Evolutionary conservation across 2,888 invertebrate genomes (phyloP), one percentile per base, ranked within the genome.

Genomic region (Heliconius ethilla): DNA sequence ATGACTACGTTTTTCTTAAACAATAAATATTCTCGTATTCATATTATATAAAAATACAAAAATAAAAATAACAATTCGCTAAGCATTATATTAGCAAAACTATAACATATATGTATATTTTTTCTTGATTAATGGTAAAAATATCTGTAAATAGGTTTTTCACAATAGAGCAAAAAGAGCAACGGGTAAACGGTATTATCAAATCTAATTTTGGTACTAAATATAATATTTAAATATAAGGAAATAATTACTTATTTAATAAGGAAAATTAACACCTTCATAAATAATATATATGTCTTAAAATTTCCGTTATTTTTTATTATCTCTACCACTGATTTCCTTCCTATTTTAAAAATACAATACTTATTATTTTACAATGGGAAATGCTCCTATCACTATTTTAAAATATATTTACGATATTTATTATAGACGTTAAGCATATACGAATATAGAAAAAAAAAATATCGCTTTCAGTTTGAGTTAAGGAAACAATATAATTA

Each of bases 11-110:
- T 65, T 29, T 67, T 22, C 22, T 67, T 37, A 67, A 7, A 25
- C 7, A 69, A 22, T n/a, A 67, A 55, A 55, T 55, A 55, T 55
- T 55, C 22, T 22, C 9, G 22, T 59, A 59, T 59, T 59, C 10
- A 59, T 59, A 59, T 59, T 10, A 59, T 59, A n/a, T 3, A 59
- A 59, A 59, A 59, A n/a, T 10, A n/a, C n/a, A 59, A 59, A 59
- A 59, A 59, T 18, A 55, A 22, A 11, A 22, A n/a, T n/a, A 55
- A 72, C 2, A 72, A 27, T 72, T 72, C 72, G 72, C 72, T 33
- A n/a, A 25, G 72, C 72, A 72, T 37, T 22, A 13, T 40, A 40
- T 40, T n/a, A 66, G 29, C 15, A n/a, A 59, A 59, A 22, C 18
- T 22, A 51, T 3, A 51, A 22, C 3, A 51, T 51, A 51, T 51